Conservation (phyloP, 2,113 vertebrate genomes). For the Panthera uncia region DNA sequence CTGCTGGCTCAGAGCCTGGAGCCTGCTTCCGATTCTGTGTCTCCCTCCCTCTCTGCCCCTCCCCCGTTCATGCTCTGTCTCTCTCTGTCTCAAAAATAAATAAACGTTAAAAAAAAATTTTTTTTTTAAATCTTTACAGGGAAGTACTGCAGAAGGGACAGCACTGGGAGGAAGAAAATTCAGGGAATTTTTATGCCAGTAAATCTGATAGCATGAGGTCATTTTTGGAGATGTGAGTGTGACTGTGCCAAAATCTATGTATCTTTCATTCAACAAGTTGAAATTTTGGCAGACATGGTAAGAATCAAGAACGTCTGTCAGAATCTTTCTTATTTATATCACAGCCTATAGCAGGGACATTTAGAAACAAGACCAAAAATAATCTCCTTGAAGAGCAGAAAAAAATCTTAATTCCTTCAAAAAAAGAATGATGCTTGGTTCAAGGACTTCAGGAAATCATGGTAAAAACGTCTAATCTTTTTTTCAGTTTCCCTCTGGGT, state of each 20-base stretch:
- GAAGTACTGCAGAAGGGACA: not conserved
- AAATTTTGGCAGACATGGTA: not conserved
- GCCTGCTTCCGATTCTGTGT: too few species aligned
- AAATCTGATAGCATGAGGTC: not conserved
- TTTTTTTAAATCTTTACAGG: not conserved
- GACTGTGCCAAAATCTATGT: not conserved
- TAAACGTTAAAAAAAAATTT: too few species aligned
- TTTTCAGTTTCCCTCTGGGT: not conserved
- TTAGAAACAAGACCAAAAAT: constrained; percentile 40
- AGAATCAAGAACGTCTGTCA: not conserved
- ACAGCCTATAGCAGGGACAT: not conserved
- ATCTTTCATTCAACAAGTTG: not conserved
- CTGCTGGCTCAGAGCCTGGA: too few species aligned
- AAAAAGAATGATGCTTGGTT: not conserved
- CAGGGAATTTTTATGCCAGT: not conserved
- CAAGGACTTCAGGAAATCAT: not conserved
- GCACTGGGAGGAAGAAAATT: not conserved
- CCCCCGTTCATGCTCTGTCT: too few species aligned
- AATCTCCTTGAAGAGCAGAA: not conserved
- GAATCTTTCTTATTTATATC: not conserved
- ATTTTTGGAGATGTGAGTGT: not conserved
- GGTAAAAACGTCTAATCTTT: not conserved
- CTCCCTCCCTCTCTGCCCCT: too few species aligned
- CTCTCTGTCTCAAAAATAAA: too few species aligned
- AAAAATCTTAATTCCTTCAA: not conserved